Conservation (phyloP, 2,888 invertebrate species). For the Coleophora deauratella region DNA sequence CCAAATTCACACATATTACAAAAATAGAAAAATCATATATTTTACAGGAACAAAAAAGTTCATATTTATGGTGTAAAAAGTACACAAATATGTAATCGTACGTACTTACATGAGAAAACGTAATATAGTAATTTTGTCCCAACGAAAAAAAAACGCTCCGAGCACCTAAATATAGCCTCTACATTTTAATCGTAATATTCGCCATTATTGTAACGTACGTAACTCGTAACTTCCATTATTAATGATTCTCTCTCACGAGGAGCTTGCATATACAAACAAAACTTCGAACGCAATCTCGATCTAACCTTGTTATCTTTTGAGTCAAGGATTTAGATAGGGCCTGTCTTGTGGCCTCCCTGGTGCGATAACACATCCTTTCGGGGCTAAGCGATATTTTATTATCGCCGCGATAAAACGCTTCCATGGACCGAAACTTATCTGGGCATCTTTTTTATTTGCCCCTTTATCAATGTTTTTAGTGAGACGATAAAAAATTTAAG, state of each 20-base stretch:
- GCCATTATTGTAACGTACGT: slow-evolving; percentile 1
- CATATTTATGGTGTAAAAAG: too few species aligned
- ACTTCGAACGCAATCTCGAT: neutral
- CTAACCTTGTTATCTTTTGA: slow-evolving; percentile 7
- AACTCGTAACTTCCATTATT: neutral
- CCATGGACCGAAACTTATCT: slow-evolving; percentile 45
- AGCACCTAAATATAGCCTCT: too few species aligned
- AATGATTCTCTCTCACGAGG: neutral
- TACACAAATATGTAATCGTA: too few species aligned
- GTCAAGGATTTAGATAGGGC: slow-evolving; percentile 15
- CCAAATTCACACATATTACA: too few species aligned
- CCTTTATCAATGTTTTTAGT: slow-evolving; percentile 64
- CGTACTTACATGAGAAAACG: too few species aligned
- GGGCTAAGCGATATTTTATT: slow-evolving; percentile 63
- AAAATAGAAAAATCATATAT: too few species aligned
- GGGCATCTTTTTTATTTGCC: slow-evolving; percentile 55
- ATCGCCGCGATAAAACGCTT: slow-evolving; percentile 51
- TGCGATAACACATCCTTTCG: slow-evolving; percentile 33
- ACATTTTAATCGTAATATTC: slow-evolving; percentile 17
- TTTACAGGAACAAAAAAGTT: too few species aligned
- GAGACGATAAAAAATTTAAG: slow-evolving; percentile 48
- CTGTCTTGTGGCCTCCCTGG: slow-evolving; percentile 28
- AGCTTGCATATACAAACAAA: neutral
- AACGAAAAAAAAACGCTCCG: too few species aligned
- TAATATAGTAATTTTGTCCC: too few species aligned